Conservation (phyloP, 2,888 invertebrate genomes). For the Diachrysia chrysitis region DNA sequence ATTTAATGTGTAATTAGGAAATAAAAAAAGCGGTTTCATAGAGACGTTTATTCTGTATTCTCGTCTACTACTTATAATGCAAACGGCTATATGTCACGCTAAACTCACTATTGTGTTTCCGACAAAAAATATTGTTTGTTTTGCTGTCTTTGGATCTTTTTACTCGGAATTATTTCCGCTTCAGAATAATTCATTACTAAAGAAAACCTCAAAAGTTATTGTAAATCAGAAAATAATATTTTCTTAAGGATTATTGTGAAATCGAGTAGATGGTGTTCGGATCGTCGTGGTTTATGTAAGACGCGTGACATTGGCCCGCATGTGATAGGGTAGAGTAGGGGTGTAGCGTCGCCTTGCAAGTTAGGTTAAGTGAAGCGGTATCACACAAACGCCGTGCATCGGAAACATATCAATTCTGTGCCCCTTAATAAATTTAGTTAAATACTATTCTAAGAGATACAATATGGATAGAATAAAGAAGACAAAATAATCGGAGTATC, state of each 20-base stretch:
- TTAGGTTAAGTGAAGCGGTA: slow-evolving; percentile 89
- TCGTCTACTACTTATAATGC: slow-evolving; percentile 86
- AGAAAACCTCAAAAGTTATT: slow-evolving; percentile 55
- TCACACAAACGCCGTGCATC: slow-evolving; percentile 92
- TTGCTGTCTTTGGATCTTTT: slow-evolving; percentile 70
- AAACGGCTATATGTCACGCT: slow-evolving; percentile 88
- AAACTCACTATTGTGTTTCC: slow-evolving; percentile 73
- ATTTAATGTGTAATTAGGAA: slow-evolving; percentile 89
- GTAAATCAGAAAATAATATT: slow-evolving; percentile 70
- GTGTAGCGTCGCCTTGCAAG: slow-evolving; percentile 88
- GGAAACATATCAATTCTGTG: slow-evolving; percentile 94
- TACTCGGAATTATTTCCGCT: slow-evolving; percentile 64
- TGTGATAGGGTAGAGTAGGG: slow-evolving; percentile 87
- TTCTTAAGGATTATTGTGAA: slow-evolving; percentile 82
- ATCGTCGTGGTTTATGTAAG: slow-evolving; percentile 68
- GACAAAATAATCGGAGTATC: slow-evolving; percentile 87
- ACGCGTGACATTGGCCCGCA: slow-evolving; percentile 87
- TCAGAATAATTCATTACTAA: slow-evolving; percentile 63
- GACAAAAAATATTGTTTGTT: slow-evolving; percentile 69
- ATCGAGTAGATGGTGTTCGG: slow-evolving; percentile 80
- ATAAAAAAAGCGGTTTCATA: slow-evolving; percentile 88
- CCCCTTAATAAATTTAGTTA: slow-evolving; percentile 91
- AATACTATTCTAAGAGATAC: slow-evolving; percentile 88
- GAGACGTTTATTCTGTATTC: slow-evolving; percentile 89
- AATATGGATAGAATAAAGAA: slow-evolving; percentile 86